Evolutionary conservation across 2,888 invertebrate species (phyloP).

Genomic region (Caenorhabditis angaria): DNA sequence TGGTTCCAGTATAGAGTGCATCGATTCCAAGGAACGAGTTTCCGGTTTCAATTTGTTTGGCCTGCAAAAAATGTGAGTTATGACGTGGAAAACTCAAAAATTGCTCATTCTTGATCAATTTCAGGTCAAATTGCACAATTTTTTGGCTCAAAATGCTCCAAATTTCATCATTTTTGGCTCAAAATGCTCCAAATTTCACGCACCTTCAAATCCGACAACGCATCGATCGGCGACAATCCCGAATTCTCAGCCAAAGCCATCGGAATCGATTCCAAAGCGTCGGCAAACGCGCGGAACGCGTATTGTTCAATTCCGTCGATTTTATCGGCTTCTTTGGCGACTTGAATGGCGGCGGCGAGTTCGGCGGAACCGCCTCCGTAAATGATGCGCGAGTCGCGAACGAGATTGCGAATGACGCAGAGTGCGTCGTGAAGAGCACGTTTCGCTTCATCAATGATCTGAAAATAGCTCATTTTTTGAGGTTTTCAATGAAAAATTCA

Average conservation of each 20-base stretch:
- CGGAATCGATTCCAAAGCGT: slow-evolving; percentile 93
- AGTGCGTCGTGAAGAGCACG: slow-evolving; percentile 82
- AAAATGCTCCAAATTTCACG: background rate
- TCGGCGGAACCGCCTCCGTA: slow-evolving; percentile 98
- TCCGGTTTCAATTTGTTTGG: slow-evolving; percentile 85
- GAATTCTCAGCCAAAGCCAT: slow-evolving; percentile 95
- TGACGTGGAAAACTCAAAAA: too few relatives aligned
- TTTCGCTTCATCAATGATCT: slow-evolving; percentile 83
- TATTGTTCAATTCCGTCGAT: slow-evolving; percentile 92
- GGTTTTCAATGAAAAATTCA: background rate
- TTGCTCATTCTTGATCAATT: too few relatives aligned
- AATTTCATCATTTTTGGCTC: background rate
- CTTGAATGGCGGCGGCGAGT: slow-evolving; percentile 90
- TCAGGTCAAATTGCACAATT: too few relatives aligned
- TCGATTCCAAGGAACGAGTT: slow-evolving; percentile 91
- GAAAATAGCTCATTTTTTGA: slow-evolving; percentile 44
- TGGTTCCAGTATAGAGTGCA: slow-evolving; percentile 85
- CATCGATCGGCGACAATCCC: slow-evolving; percentile 90
- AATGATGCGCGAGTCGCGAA: slow-evolving; percentile 82
- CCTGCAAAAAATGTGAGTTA: slow-evolving; percentile 75
- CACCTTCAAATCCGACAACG: slow-evolving; percentile 76
- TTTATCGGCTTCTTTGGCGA: slow-evolving; percentile 85
- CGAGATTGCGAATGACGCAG: slow-evolving; percentile 81
- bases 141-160: slow-evolving; percentile 31
- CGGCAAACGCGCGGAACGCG: slow-evolving; percentile 92